Base-by-base conservation (phyloP, 2,797 vertebrate species). In the Otus scops region DNA sequence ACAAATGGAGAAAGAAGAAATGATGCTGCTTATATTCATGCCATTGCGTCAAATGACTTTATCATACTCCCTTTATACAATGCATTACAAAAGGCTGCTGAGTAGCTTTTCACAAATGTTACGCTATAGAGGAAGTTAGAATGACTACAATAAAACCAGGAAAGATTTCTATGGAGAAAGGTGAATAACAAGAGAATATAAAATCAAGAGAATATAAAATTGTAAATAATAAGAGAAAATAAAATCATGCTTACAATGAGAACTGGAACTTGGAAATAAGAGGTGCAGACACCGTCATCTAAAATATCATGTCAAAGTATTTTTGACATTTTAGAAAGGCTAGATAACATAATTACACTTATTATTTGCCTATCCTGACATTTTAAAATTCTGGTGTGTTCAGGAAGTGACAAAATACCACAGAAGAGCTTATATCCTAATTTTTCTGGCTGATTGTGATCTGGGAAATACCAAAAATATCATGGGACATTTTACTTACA, bases 381-480 rank as follows among this genome's bases (percentile, higher is more conserved):
- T 68, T 92, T 92, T n/a, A 65, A 88, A 88, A 78, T 78, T 43
- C 53, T 85, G 23, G 6, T 23, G 12, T 70, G 15, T 27, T 16
- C 50, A 86, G 38, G 10, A 94, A 89, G 75, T 68, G 60, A 56
- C 32, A 77, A 83, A 92, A 88, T 59, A 43, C 12, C 75, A 71
- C 39, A 67, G 26, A 91, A 93, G 38, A 69, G 2, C 18, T 59
- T 64, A 68, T 59, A 32, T 30, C 17, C 6, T 75, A 71, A 21
- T 83, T 78, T 51, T 82, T 76, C 56, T 85, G 36, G 4, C 45
- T 86, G 53, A 75, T 26, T 28, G 6, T 16, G 65, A 75, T 61
- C 75, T 73, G 27, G 32, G 73, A 95, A 92, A 86, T 89, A 68
- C 32, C 76, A 93, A 41, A 84, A 92, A 80, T 89, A 70, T 30